Evolutionary conservation across 2,888 invertebrate species (phyloP), one percentile per base, ranked within the genome.

Genomic region (Pomacea canaliculata): DNA sequence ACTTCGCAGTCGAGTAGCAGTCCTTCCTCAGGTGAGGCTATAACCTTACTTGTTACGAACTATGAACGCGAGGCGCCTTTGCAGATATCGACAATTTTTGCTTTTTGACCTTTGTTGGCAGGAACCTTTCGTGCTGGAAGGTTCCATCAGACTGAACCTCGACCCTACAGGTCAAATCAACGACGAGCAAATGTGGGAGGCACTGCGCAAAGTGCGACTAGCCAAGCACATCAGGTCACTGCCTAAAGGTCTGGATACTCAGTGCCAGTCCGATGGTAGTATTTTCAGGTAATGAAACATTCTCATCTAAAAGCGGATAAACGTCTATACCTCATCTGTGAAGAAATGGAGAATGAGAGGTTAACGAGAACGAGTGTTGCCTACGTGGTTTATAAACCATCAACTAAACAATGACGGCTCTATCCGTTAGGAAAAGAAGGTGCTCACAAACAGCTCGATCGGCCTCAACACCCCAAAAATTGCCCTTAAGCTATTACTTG

Each of bases 21-120:
- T 78, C 18, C 46, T 78, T 59, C 76, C 78, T 13, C 78, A 78
- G 78, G 78, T 78, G 27, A 4, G 63, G 23, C 27, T 12, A 63
- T 19, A 23, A 16, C 27, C 7, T 56, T 16, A 56, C 51, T 56
- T 56, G 51, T 56, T 16, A 56, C 10, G 51, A 10, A 56, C 16
- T 16, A 16, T 56, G 10, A 16, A 16, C 51, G 51, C 8, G 1
- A 56, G 16, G 51, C 5, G 37, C 5, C 37, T 37, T 56, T 56
- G 16, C 10, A 16, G 10, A n/a, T 63, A 63, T 63, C 7, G 10
- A 23, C 2, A 23, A 23, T 1, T 4, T 7, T 70, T 70, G 19
- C n/a, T 27, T 51, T 49, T 56, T 16, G 49, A 5, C 59, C 23
- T 37, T 51, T 27, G n/a, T 37, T 23, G 18, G 7, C 46, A 73